Evolutionary conservation across 2,888 invertebrate species (phyloP).

Genomic region (Griposia aprilina): DNA sequence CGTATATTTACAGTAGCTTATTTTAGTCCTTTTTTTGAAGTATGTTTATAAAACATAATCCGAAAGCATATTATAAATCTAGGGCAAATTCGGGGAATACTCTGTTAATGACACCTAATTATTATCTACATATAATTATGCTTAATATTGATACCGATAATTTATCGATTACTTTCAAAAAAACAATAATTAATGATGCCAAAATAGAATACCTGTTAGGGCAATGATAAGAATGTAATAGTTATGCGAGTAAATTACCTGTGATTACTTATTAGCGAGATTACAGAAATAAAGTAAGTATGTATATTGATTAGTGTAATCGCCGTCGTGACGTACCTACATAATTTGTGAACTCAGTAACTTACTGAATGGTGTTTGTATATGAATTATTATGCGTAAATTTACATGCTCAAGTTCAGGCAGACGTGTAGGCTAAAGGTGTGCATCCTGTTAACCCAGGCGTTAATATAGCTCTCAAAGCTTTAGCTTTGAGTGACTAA

Average conservation of each 20-base stretch:
- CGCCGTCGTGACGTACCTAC: neutral
- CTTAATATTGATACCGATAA: neutral
- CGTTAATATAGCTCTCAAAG: too few relatives aligned
- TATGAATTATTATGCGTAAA: neutral
- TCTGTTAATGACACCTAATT: neutral
- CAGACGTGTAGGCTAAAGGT: too few relatives aligned
- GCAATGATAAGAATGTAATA: neutral
- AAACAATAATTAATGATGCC: constrained; percentile 2
- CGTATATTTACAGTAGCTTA: too few relatives aligned
- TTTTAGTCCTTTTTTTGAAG: neutral
- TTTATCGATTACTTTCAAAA: neutral
- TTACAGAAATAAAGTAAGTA: constrained; percentile 11
- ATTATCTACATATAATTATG: neutral
- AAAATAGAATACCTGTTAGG: constrained; percentile 13
- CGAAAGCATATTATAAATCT: neutral
- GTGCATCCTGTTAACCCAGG: too few relatives aligned
- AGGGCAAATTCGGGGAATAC: constrained; percentile 20
- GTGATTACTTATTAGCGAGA: constrained; percentile 8
- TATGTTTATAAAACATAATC: neutral
- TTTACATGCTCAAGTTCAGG: too few relatives aligned
- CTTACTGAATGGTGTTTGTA: neutral
- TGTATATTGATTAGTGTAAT: neutral
- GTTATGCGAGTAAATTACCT: neutral
- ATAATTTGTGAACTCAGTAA: neutral
- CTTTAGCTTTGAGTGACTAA: too few relatives aligned